Base-by-base conservation (phyloP, 2,888 invertebrate genomes). In the Macrophya annulata region DNA sequence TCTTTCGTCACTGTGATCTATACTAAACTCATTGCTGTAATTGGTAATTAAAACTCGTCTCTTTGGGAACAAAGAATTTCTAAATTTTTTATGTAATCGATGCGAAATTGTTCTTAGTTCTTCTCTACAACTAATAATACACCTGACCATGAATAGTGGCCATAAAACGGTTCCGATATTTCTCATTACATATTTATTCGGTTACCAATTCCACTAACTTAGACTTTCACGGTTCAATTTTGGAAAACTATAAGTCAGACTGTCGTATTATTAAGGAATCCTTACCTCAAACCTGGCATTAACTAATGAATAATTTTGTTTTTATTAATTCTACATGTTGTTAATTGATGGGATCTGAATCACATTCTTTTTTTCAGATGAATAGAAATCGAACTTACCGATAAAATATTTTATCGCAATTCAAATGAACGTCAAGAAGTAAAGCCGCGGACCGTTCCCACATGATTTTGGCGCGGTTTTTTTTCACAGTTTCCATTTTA, bases 361-460 rank as follows among this genome's bases (percentile, higher is more conserved):
- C 77, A 15, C n/a, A 21, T 62, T 40, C n/a, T 79, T 21, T 25
- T 51, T 55, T 12, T 43, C 21, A 62, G 10, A 59, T 62, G 40
- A 81, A 81, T 43, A 37, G 77, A 55, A 43, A 62, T 62, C 40
- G 40, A 81, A 89, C 91, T 91, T 86, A 91, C 91, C 88, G 87
- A 74, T 91, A 89, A 86, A 91, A 91, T 82, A 91, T 88, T 72
- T 87, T 86, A 84, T 91, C 90, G 55, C 86, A 84, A 74, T 90
- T 88, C n/a, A 88, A 82, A 74, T 89, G 88, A 51, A 89, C 85
- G 77, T 89, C 86, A 2, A 88, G 84, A 31, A 89, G 77, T 2
- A 88, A 84, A 55, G 88, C 87, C 85, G 88, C 90, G 79, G 86
- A 79, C 15, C 86, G 87, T 15, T 84, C 88, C 91, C 91, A 91